Base-by-base conservation (phyloP, 2,888 invertebrate species). In the Xestia xanthographa region DNA sequence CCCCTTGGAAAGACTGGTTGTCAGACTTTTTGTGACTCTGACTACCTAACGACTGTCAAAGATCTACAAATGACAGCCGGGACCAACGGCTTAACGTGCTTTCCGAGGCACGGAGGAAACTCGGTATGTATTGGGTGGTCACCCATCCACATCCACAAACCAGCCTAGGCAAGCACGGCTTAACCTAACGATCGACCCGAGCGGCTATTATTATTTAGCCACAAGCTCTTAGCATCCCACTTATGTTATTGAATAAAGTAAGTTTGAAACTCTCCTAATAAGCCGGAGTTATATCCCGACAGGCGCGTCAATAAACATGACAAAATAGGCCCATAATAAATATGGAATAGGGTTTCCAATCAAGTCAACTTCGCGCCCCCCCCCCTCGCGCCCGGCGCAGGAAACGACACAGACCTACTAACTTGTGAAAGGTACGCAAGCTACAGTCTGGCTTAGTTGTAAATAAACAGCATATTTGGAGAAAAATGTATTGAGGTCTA, bases 291-390 rank as follows among this genome's bases (percentile, higher is more conserved):
- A 87, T 91, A 90, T 87, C 89, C 89, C 89, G 92, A 91, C 93
- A 93, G 91, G 91, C 91, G 90, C 93, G 93, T 95, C 94, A 95
- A 94, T 95, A 95, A 95, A 95, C 95, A 95, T 95, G 93, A 95
- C 94, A 94, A 95, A 95, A 96, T 95, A 94, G 95, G 94, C 91
- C 94, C 94, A 94, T 95, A 95, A 96, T 96, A 96, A 96, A 96
- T 95, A 96, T 96, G 96, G 95, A 96, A 95, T 95, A 96, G 95
- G 95, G 95, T 94, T 95, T 94, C 95, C 95, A 96, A 96, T 96
- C 96, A 95, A 95, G 95, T 93, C 95, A 93, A 93, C 95, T 95
- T 95, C 92, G 93, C 95, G 92, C 91, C 92, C 87, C 69, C 85
- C 83, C 92, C 92, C 90, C 86, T 90, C 88, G 87, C 92, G 89